Evolutionary conservation across 2,797 vertebrate genomes (phyloP), one percentile per base, ranked within the genome.

Genomic region (Phoxinus dragarum): DNA sequence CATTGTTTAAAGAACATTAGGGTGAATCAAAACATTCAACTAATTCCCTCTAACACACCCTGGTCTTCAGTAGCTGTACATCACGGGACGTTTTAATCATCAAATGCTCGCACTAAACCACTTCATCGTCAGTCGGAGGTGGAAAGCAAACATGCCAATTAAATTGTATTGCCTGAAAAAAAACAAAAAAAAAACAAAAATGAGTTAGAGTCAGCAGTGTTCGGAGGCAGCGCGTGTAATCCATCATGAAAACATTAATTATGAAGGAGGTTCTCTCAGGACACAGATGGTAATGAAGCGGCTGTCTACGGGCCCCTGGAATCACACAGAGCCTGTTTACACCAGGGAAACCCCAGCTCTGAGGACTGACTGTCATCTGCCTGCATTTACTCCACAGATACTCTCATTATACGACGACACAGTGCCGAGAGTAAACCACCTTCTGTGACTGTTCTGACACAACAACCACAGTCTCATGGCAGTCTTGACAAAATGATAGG

Each of bases 191-290:
- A 31, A 64, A 40, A 34, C 16, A 14, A 71, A 71, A 77, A 16
- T 31, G 72, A 88, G 90, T 89, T 87, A 91, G 94, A 92, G 93
- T 92, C 90, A 89, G 91, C 79, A 81, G 90, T 89, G 93, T 93
- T 94, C 91, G 88, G 90, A 92, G 92, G 84, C 91, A 88, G 90
- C 89, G 90, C 84, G 68, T 93, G 93, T 93, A 94, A 95, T 96
- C 93, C 93, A 95, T 95, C 94, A 94, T 85, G 85, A 87, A 93
- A 94, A 94, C 94, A 93, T 94, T 95, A 94, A 95, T 96, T 95
- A 95, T 92, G 93, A 92, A 90, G 89, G 84, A 88, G 88, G 89
- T 92, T 94, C 92, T 94, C 93, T 88, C 91, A 93, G 91, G 93
- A 95, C 92, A 94, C 93, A 95, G 94, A 91, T 89, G 92, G 92